Evolutionary conservation across 2,113 vertebrate genomes (phyloP).

Genomic region (Lepidothrix coronata): DNA sequence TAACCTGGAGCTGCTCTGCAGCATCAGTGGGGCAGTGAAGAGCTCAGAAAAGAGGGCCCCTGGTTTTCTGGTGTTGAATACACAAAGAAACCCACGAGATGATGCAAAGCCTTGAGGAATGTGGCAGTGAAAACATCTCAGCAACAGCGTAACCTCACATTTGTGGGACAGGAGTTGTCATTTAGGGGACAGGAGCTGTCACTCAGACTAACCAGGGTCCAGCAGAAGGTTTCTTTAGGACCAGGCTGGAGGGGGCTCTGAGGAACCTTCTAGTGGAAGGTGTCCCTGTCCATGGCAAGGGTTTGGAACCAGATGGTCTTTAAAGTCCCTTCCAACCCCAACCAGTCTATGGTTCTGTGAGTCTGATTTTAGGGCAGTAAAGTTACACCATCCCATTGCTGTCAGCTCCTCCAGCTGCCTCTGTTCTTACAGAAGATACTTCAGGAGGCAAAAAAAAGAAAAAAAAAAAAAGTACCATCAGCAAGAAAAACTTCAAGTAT

Average conservation of each 20-base stretch:
- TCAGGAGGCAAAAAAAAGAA: background rate
- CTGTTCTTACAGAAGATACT: background rate
- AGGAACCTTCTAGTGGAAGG: background rate
- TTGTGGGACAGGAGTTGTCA: background rate
- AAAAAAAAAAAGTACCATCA: background rate
- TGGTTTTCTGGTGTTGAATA: background rate
- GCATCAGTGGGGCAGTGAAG: background rate
- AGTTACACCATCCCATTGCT: background rate
- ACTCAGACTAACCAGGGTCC: fast-evolving
- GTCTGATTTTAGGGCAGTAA: background rate
- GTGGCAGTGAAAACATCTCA: background rate
- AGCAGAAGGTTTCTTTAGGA: background rate
- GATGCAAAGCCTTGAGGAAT: background rate
- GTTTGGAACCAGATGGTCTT: background rate
- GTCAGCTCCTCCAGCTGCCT: background rate
- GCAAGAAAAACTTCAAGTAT: background rate
- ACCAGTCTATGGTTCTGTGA: background rate
- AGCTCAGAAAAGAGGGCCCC: background rate
- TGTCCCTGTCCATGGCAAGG: background rate
- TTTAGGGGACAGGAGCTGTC: background rate
- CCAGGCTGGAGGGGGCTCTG: background rate
- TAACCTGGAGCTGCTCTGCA: background rate
- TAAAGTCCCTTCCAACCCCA: background rate
- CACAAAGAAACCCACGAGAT: background rate
- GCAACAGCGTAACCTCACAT: background rate